Percentiles rank a stretch among this genome's conserved stretches.
These are phyloP conservation scores for Discoglossus pictus DNA, from an alignment of 2,797 vertebrate species.

Conservation along the genomic window DNA sequence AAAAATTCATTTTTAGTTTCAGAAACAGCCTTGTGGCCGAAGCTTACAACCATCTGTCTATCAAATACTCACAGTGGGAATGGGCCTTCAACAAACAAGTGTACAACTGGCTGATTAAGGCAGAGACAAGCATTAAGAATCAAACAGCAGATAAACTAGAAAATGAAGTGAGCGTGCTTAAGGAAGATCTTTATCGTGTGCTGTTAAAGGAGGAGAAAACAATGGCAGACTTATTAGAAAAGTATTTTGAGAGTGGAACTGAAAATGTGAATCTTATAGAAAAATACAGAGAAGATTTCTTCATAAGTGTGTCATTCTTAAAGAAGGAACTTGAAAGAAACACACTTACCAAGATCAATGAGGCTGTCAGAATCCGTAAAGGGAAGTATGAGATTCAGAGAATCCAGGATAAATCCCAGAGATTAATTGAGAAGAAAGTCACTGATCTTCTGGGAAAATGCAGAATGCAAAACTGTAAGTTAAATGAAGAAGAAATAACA, in stretches of 20 bases:
- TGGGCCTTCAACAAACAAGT: conserved; percentile 57
- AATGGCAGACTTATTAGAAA: conserved; percentile 56
- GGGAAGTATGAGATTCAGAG: conserved; percentile 58
- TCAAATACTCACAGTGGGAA: conserved; percentile 64
- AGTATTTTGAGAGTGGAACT: conserved; percentile 59
- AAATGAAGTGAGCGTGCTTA: conserved; percentile 49
- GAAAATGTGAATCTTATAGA: conserved; percentile 59
- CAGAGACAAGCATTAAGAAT: conserved; percentile 53
- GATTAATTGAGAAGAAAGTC: conserved; percentile 62
- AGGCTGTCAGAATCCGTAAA: conserved; percentile 58
- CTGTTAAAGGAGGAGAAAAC: conserved; percentile 58
- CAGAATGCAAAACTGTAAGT: conserved; percentile 57
- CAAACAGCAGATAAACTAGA: conserved; percentile 24
- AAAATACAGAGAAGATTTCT: conserved; percentile 60
- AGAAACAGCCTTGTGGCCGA: conserved; percentile 66
- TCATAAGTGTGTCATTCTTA: conserved; percentile 58
- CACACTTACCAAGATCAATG: conserved; percentile 56
- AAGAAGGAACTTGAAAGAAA: conserved; percentile 54
- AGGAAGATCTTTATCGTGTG: conserved; percentile 56
- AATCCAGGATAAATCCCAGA: conserved; percentile 59
- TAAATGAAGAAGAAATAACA: conserved; percentile 62
- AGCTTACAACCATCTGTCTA: conserved; percentile 67
- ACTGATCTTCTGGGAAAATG: conserved; percentile 58
- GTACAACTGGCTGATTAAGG: conserved; percentile 60
- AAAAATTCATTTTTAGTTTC: conserved; percentile 57